A percentile compares a stretch with the other conserved stretches of the same genome.
These are phyloP conservation scores for Trachops cirrhosus DNA, from an alignment of 2,797 vertebrate genomes.

Conservation along the genomic window DNA sequence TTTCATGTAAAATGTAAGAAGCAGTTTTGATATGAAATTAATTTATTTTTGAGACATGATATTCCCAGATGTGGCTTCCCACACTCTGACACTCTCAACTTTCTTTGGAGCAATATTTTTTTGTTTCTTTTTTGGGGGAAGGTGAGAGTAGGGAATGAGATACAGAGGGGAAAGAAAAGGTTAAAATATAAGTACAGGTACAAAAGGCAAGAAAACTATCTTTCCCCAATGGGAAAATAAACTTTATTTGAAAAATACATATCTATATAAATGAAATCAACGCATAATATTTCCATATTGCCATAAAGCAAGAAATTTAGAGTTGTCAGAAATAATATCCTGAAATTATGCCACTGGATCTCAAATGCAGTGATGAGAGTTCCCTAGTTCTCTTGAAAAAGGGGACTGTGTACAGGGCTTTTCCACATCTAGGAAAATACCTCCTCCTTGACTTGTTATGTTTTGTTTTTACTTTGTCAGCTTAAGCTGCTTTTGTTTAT, in stretches of 20 bases:
- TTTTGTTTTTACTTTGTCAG: neutral
- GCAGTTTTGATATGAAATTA: neutral
- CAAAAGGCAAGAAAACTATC: constrained; percentile 19
- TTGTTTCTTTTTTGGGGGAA: neutral
- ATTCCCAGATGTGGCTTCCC: neutral
- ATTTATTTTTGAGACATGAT: constrained; percentile 38
- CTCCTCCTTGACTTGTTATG: neutral
- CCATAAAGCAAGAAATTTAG: neutral
- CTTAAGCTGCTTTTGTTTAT: constrained; percentile 1
- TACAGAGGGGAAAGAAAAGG: neutral
- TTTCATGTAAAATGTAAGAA: neutral
- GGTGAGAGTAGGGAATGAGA: too few relatives aligned
- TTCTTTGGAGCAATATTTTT: neutral
- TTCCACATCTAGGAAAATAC: neutral
- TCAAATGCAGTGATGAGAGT: neutral
- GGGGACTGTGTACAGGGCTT: neutral
- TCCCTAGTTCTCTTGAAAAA: neutral
- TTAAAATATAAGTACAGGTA: neutral
- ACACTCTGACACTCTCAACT: neutral
- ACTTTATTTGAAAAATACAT: neutral
- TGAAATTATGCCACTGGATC: neutral
- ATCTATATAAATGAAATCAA: neutral
- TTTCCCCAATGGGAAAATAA: neutral
- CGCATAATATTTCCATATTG: neutral
- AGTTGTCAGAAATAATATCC: neutral